phyloP scores from a whole-genome alignment of 2,888 invertebrate genomes.

The Lithophane ornitopus region DNA sequence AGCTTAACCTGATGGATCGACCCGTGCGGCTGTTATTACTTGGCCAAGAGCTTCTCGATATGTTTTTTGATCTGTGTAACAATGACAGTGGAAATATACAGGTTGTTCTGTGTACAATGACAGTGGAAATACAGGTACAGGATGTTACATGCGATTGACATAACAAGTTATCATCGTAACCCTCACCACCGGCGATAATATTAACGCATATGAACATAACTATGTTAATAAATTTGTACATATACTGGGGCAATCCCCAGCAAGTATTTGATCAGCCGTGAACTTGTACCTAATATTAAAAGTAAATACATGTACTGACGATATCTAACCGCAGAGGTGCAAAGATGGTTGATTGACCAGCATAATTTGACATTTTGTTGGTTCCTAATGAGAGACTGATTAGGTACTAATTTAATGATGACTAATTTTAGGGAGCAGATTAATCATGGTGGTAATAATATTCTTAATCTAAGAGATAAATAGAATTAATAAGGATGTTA shows the following conservation, averaged over 20 bases:
- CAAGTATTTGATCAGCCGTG: conserved; percentile 18
- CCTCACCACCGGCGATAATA: background rate
- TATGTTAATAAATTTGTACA: background rate
- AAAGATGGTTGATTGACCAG: background rate
- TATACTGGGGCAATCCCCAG: conserved; percentile 9
- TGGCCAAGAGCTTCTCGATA: no score
- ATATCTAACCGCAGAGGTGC: conserved; percentile 30
- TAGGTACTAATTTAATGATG: no score
- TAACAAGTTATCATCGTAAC: background rate
- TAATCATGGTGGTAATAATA: background rate
- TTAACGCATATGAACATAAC: background rate
- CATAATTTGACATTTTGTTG: conserved; percentile 4
- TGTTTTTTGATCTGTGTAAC: no score
- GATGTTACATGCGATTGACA: background rate
- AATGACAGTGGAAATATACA: background rate
- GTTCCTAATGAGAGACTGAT: no score
- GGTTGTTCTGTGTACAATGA: background rate
- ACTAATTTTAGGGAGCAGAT: background rate
- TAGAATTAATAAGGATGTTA: background rate
- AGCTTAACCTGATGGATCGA: no score
- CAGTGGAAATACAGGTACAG: background rate
- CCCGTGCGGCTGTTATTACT: no score
- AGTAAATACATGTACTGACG: conserved; percentile 8
- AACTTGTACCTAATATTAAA: conserved; percentile 22
- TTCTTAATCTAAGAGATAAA: background rate